Percentiles rank a stretch among this genome's conserved stretches.
Conservation (phyloP, 2,113 vertebrate genomes). For the Pterophyllum scalare region DNA sequence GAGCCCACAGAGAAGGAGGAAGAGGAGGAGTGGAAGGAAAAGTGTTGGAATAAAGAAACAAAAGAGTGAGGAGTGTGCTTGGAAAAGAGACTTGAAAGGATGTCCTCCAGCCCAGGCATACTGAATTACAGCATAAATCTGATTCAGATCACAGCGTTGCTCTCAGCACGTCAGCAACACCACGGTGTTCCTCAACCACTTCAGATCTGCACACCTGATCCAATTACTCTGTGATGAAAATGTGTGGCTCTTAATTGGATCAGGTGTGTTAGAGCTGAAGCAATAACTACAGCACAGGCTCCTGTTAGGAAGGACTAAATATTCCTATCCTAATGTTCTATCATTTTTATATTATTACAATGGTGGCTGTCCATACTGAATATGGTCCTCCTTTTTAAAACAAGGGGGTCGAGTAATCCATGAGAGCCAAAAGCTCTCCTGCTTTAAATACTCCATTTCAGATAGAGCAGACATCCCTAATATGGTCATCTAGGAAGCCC, state of each 20-base stretch:
- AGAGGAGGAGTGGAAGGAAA: slow-evolving; percentile 44
- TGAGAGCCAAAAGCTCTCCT: background rate
- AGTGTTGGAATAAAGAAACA: slow-evolving; percentile 31
- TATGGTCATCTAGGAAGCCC: background rate
- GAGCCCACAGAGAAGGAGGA: slow-evolving; percentile 44
- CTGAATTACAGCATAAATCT: slow-evolving; percentile 15
- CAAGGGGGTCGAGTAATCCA: background rate
- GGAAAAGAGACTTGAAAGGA: slow-evolving; percentile 30
- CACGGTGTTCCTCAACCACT: slow-evolving; percentile 17
- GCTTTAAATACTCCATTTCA: background rate
- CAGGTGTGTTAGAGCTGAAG: slow-evolving; percentile 27
- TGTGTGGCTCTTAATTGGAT: slow-evolving; percentile 36
- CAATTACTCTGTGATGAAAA: slow-evolving; percentile 21
- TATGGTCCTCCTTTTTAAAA: background rate
- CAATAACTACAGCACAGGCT: background rate
- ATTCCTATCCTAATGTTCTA: background rate
- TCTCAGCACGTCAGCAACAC: slow-evolving; percentile 3
- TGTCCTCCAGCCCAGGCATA: slow-evolving; percentile 26
- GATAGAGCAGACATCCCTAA: background rate
- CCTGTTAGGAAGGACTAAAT: background rate
- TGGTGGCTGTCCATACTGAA: background rate
- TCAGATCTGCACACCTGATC: slow-evolving; percentile 43
- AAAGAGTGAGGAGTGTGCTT: slow-evolving; percentile 25
- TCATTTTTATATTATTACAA: background rate
- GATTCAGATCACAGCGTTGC: slow-evolving; percentile 12